These are phyloP conservation scores for Venustoraphidia nigricollis DNA, from an alignment of 2,888 invertebrate genomes.

Conservation along the genomic window DNA sequence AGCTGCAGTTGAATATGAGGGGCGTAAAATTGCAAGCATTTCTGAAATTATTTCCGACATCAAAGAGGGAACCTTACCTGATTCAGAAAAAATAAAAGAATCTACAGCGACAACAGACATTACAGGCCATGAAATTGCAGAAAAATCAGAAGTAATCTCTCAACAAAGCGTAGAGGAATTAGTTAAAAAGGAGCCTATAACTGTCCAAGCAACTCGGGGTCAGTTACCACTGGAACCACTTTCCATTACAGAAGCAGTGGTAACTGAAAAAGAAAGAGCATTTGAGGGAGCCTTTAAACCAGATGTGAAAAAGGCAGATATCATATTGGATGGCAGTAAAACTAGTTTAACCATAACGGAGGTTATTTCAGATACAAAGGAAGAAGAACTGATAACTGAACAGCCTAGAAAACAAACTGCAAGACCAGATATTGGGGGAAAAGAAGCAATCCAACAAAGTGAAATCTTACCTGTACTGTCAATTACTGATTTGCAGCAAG, in stretches of 20 bases:
- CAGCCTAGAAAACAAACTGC: slow-evolving; percentile 11
- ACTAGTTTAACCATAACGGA: slow-evolving; percentile 12
- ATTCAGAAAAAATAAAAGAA: slow-evolving; percentile 12
- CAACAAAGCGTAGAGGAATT: slow-evolving; percentile 14
- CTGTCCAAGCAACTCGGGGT: slow-evolving; percentile 19
- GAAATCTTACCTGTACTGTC: slow-evolving; percentile 13
- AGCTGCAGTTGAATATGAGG: slow-evolving; percentile 15
- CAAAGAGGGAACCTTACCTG: slow-evolving; percentile 14
- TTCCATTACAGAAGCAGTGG: slow-evolving; percentile 18
- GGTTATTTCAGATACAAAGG: slow-evolving; percentile 14
- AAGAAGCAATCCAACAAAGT: slow-evolving; percentile 16
- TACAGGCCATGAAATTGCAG: slow-evolving; percentile 14
- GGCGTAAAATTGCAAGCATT: slow-evolving; percentile 13
- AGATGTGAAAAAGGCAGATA: slow-evolving; percentile 18
- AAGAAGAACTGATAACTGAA: slow-evolving; percentile 8
- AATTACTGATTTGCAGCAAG: slow-evolving; percentile 10
- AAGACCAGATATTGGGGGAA: slow-evolving; percentile 12
- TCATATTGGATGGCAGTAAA: slow-evolving; percentile 6
- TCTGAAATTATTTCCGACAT: slow-evolving; percentile 16
- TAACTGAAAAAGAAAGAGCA: slow-evolving; percentile 24
- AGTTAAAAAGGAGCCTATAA: slow-evolving; percentile 14
- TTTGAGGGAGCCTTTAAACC: slow-evolving; percentile 18
- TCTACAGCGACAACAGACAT: slow-evolving; percentile 15
- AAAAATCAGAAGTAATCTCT: slow-evolving; percentile 21
- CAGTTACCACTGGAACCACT: slow-evolving; percentile 19